These are phyloP conservation scores for Tautogolabrus adspersus DNA, from an alignment of 2,113 vertebrate species.

Conservation along the genomic window DNA sequence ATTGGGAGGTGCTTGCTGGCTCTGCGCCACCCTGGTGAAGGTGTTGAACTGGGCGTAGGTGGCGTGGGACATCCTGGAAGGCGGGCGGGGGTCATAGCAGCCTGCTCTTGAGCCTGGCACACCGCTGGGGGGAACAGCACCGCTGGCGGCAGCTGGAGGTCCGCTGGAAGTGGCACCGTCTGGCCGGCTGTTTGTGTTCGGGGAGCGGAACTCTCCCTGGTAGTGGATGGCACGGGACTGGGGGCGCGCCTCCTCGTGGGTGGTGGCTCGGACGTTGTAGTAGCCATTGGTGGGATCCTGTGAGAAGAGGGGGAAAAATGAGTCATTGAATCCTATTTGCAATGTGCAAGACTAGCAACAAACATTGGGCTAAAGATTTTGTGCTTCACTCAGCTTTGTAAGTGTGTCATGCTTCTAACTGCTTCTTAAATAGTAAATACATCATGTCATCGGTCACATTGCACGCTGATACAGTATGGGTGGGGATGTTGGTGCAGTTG, in stretches of 20 bases:
- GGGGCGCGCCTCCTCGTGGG: constrained; percentile 89
- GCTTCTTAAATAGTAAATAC: not conserved
- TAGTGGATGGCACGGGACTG: constrained; percentile 90
- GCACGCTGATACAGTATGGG: not conserved
- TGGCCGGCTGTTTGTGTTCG: constrained; percentile 72
- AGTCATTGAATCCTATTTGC: not conserved
- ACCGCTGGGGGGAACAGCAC: constrained; percentile 62
- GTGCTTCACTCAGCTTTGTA: not conserved
- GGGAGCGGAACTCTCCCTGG: constrained; percentile 87
- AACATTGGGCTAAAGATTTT: not conserved
- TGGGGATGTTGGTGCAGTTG: not conserved
- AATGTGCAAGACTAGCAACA: too few relatives aligned
- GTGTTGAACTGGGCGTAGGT: constrained; percentile 95
- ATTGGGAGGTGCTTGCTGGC: constrained; percentile 75
- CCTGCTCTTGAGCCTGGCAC: constrained; percentile 74
- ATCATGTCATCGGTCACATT: not conserved
- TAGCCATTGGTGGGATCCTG: constrained; percentile 97
- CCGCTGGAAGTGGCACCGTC: constrained; percentile 61
- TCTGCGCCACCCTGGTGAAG: constrained; percentile 80
- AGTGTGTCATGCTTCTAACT: not conserved
- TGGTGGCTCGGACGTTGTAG: constrained; percentile 93
- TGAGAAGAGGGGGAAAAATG: not conserved
- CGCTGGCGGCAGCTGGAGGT: constrained; percentile 47
- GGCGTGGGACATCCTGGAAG: constrained; percentile 91
- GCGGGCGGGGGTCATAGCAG: constrained; percentile 90